Evolutionary conservation across 2,113 vertebrate species (phyloP).

Genomic region (Spizaetus ornatus): DNA sequence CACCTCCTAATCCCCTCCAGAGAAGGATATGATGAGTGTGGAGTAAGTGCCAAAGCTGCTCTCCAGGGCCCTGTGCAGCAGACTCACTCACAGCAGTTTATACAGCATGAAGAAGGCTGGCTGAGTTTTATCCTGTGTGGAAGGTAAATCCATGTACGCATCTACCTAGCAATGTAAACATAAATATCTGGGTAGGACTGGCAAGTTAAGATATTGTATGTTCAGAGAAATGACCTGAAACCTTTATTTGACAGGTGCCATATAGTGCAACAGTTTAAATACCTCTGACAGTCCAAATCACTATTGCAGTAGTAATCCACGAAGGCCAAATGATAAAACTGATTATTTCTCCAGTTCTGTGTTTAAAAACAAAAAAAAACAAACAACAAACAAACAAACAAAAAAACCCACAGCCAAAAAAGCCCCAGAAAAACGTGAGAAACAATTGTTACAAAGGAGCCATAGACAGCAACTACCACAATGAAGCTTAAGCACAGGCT

Average conservation of each 20-base stretch:
- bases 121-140: neutral
- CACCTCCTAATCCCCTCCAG: slow-evolving; percentile 20
- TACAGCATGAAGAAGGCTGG: neutral
- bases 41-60: slow-evolving; percentile 4
- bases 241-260: neutral
- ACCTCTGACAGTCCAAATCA: neutral
- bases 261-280: neutral
- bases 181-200: neutral
- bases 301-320: neutral
- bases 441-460: neutral
- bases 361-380: neutral
- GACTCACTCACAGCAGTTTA: neutral
- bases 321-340: neutral
- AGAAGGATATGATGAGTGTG: neutral
- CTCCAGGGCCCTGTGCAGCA: neutral
- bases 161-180: neutral
- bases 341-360: neutral
- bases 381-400: neutral
- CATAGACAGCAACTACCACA: neutral
- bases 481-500: neutral
- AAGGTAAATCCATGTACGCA: neutral
- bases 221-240: neutral
- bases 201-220: neutral
- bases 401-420: neutral
- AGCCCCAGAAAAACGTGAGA: neutral